phyloP scores from a whole-genome alignment of 1,140 invertebrate species.

The Rhyacophila brunnea region DNA sequence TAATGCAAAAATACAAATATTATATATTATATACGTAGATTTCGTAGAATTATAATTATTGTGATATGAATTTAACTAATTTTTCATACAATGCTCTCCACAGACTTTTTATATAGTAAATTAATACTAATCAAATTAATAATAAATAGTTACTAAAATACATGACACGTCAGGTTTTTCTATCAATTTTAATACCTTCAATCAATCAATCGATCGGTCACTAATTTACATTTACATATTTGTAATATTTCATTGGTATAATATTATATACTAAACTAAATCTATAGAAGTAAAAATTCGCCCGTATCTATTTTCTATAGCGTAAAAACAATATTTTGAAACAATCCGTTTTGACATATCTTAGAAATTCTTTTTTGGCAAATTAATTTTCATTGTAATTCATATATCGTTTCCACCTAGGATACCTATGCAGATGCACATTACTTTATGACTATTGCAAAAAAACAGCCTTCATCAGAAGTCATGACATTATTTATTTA shows the following conservation, averaged over 20 bases:
- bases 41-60: constrained; percentile 32
- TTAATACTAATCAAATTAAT: constrained; percentile 2
- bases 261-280: constrained; percentile 1
- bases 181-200: constrained; percentile 19
- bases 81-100: constrained; percentile 32
- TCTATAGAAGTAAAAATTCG: background rate
- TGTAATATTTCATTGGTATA: constrained; percentile 10
- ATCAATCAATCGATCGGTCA: constrained; percentile 1
- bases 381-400: background rate
- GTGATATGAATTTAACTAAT: constrained; percentile 32
- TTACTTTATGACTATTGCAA: no score
- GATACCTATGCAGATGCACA: no score
- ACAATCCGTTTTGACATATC: background rate
- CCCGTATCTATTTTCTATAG: background rate
- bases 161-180: constrained; percentile 10
- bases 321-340: background rate
- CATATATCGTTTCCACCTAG: no score
- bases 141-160: constrained; percentile 8
- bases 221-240: constrained; percentile 7
- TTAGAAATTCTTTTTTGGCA: background rate
- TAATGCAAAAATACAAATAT: constrained; percentile 33
- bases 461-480: no score
- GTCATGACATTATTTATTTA: no score
- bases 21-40: constrained; percentile 31
- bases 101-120: constrained; percentile 24